phyloP scores from a whole-genome alignment of 2,797 vertebrate genomes.

The Miichthys miiuy region DNA sequence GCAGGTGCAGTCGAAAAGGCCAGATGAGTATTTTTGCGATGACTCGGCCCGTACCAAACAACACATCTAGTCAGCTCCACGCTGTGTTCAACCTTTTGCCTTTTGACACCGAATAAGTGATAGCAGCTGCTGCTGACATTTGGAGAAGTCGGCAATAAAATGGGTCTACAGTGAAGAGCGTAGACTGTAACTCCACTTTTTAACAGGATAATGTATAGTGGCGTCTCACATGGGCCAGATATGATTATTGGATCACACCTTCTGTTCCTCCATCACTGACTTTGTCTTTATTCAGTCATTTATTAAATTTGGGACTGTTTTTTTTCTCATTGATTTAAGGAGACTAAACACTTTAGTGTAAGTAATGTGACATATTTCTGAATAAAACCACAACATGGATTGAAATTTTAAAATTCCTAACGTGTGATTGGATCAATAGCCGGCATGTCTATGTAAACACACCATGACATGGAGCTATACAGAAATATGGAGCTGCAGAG shows the following conservation, averaged over 20 bases:
- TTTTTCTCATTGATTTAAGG: neutral
- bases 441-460: too few relatives aligned
- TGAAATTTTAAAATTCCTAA: too few relatives aligned
- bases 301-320: neutral
- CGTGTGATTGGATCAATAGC: too few relatives aligned
- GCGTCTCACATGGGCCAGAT: neutral
- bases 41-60: constrained; percentile 52
- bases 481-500: too few relatives aligned
- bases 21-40: constrained; percentile 51
- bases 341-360: too few relatives aligned
- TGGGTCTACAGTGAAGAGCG: neutral
- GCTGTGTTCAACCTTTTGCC: constrained; percentile 65
- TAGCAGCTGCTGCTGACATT: constrained; percentile 63
- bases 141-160: constrained; percentile 39
- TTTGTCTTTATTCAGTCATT: constrained; percentile 20
- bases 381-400: too few relatives aligned
- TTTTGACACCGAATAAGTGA: constrained; percentile 61
- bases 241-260: neutral
- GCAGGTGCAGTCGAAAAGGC: constrained; percentile 60
- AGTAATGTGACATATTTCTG: too few relatives aligned
- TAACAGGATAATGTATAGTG: constrained; percentile 10
- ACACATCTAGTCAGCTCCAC: constrained; percentile 48
- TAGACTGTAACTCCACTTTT: constrained; percentile 11
- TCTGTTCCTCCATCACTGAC: neutral
- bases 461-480: too few relatives aligned